These are phyloP conservation scores for Aspidiotus destructor DNA, from an alignment of 2,888 invertebrate species.

Conservation along the genomic window DNA sequence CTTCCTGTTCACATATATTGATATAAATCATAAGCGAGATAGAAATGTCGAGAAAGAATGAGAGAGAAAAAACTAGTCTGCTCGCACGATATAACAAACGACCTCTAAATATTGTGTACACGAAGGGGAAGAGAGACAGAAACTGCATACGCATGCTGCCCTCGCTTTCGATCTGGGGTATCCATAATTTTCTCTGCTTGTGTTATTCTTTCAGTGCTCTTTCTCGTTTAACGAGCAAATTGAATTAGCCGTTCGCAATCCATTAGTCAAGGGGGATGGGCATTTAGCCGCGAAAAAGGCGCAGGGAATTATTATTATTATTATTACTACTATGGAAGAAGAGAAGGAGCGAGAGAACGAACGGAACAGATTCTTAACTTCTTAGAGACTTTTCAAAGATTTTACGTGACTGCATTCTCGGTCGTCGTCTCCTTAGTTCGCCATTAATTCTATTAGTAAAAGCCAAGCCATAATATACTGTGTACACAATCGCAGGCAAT, in stretches of 20 bases:
- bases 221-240: conserved; percentile 18
- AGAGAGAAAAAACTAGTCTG: no score
- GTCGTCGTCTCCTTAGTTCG: background rate
- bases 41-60: no score
- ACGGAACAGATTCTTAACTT: conserved; percentile 16
- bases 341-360: conserved; percentile 9
- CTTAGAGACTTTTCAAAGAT: conserved; percentile 7
- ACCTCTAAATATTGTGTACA: no score
- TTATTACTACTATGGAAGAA: background rate
- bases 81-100: no score
- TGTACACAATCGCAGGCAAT: background rate
- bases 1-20: no score
- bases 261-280: conserved; percentile 19
- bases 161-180: no score
- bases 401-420: background rate
- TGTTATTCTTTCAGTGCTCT: background rate
- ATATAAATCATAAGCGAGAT: no score
- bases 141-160: no score
- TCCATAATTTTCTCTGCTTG: no score
- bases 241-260: conserved; percentile 29
- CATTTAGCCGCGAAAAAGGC: background rate
- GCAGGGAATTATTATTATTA: no score
- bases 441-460: conserved; percentile 23
- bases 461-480: background rate
- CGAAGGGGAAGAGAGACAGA: no score